Evolutionary conservation across 2,113 vertebrate genomes (phyloP).

Genomic region (Prietella phreatophila): DNA sequence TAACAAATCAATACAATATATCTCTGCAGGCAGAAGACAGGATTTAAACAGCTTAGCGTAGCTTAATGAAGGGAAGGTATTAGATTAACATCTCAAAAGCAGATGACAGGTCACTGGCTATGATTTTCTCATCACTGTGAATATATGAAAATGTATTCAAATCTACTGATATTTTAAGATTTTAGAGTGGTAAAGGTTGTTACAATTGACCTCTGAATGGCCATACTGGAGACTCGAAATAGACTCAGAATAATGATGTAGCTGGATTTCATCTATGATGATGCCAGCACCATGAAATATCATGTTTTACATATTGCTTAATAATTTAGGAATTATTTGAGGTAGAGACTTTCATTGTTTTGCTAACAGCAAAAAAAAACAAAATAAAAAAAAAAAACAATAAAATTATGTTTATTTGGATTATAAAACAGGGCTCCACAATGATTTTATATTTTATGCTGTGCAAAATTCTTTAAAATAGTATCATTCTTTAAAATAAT

Average conservation of each 20-base stretch:
- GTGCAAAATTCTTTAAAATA: background rate
- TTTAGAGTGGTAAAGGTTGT: background rate
- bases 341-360: background rate
- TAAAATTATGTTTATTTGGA: background rate
- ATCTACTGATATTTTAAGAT: slow-evolving; percentile 3
- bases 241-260: background rate
- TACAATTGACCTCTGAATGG: background rate
- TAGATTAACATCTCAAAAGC: background rate
- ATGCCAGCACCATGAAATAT: background rate
- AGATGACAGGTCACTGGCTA: background rate
- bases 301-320: background rate
- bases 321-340: background rate
- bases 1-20: background rate
- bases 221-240: background rate
- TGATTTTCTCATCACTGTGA: background rate
- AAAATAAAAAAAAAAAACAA: background rate
- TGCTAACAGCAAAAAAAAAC: background rate
- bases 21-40: background rate
- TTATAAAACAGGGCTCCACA: background rate
- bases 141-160: background rate
- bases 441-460: background rate
- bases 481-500: background rate
- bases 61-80: background rate
- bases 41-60: background rate
- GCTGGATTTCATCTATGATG: background rate